Percentiles rank a stretch among this genome's conserved stretches.
Conservation (phyloP, 1,140 invertebrate species). For the Tribolium madens region DNA sequence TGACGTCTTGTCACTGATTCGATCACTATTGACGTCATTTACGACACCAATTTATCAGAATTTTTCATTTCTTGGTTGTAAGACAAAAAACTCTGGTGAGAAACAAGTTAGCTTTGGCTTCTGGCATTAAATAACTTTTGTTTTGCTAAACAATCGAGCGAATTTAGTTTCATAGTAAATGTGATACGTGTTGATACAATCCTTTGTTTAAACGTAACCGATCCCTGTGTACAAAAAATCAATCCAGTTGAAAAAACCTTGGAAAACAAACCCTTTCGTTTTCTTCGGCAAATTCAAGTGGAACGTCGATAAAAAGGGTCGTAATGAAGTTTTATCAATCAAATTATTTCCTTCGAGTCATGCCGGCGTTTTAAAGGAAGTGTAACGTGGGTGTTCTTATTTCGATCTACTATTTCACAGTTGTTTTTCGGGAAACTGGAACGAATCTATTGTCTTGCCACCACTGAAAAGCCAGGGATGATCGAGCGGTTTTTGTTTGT, state of each 20-base stretch:
- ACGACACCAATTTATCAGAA: too few relatives aligned
- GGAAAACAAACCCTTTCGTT: conserved; percentile 54
- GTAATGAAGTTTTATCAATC: conserved; percentile 59
- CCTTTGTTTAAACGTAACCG: conserved; percentile 53
- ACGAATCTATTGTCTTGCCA: conserved; percentile 51
- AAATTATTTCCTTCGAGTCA: conserved; percentile 56
- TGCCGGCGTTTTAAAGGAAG: conserved; percentile 47
- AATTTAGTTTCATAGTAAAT: conserved; percentile 55
- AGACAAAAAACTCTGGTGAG: not conserved
- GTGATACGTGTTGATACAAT: conserved; percentile 50
- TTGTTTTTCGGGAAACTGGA: conserved; percentile 53
- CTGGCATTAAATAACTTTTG: conserved; percentile 50
- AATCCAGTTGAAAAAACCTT: conserved; percentile 35
- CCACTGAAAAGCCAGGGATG: conserved; percentile 40
- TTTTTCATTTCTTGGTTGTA: too few relatives aligned
- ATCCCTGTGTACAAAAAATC: conserved; percentile 31
- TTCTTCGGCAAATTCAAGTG: conserved; percentile 49
- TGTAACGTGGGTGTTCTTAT: conserved; percentile 54
- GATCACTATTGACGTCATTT: not conserved
- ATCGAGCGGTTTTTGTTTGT: conserved; percentile 44
- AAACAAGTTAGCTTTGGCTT: conserved; percentile 37
- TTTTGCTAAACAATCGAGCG: conserved; percentile 54
- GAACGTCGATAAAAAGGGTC: conserved; percentile 50
- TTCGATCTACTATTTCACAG: conserved; percentile 56
- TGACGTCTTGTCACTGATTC: conserved; percentile 3